Conservation (phyloP, 2,797 vertebrate genomes). For the Kryptopterus vitreolus region DNA sequence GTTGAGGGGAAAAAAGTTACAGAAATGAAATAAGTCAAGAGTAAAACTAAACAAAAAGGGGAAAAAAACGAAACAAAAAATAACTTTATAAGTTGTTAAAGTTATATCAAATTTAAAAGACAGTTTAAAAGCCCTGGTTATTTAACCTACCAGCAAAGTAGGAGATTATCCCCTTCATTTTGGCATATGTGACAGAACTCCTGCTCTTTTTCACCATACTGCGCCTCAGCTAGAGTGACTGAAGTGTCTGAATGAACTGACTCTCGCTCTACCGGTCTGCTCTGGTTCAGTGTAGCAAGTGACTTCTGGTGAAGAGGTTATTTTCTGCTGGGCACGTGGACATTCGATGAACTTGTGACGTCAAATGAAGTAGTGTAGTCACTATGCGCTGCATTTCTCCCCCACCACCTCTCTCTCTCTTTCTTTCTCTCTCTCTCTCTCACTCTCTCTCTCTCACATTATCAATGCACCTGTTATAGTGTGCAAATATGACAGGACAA, state of each 20-base stretch:
- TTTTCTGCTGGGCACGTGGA: slow-evolving; percentile 57
- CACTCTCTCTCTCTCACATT: background rate
- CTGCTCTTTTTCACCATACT: slow-evolving; percentile 53
- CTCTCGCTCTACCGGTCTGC: slow-evolving; percentile 24
- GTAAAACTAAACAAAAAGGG: background rate
- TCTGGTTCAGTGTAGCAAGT: slow-evolving; percentile 3
- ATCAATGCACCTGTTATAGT: background rate
- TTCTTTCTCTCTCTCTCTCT: slow-evolving; percentile 6
- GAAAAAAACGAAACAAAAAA: background rate
- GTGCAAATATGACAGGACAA: background rate
- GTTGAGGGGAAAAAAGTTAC: background rate
- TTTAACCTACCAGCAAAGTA: slow-evolving; percentile 71
- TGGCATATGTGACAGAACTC: slow-evolving; percentile 65
- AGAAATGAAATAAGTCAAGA: background rate
- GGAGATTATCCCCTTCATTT: slow-evolving; percentile 71
- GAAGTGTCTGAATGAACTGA: background rate
- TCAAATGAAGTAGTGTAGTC: slow-evolving; percentile 21
- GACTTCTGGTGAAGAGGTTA: slow-evolving; percentile 15
- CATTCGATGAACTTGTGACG: slow-evolving; percentile 39
- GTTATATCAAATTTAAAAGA: background rate
- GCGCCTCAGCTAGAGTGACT: background rate
- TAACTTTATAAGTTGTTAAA: background rate
- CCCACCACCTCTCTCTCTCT: background rate
- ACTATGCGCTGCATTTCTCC: slow-evolving; percentile 10
- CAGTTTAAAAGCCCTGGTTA: background rate